These are phyloP conservation scores for Lonchura striata DNA, from an alignment of 2,113 vertebrate species.

Conservation along the genomic window DNA sequence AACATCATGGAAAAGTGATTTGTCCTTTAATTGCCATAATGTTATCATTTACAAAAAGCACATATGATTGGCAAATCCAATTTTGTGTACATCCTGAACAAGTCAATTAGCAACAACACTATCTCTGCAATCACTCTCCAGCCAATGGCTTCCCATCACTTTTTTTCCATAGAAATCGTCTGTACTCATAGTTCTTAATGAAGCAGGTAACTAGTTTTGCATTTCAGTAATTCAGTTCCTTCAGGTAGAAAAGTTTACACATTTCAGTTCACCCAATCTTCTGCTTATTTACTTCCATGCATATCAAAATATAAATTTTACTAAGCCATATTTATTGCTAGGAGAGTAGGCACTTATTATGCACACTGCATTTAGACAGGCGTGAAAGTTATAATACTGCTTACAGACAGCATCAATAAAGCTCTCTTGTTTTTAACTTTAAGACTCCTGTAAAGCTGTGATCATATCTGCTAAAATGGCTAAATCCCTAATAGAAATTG, in stretches of 20 bases:
- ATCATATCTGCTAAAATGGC: not conserved
- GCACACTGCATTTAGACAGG: conserved; percentile 4
- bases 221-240: conserved; percentile 55
- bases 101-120: conserved; percentile 58
- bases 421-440: not conserved
- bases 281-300: conserved; percentile 43
- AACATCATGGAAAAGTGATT: conserved; percentile 59
- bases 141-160: conserved; percentile 52
- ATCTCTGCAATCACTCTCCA: conserved; percentile 61
- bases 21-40: conserved; percentile 65
- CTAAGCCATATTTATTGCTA: not conserved
- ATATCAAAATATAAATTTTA: conserved; percentile 41
- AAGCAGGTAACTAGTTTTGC: conserved; percentile 60
- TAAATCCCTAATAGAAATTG: not conserved
- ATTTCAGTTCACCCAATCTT: conserved; percentile 49
- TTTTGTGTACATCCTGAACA: conserved; percentile 58
- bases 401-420: conserved; percentile 11
- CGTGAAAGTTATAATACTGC: not conserved
- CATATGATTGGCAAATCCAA: conserved; percentile 56
- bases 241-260: conserved; percentile 45
- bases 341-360: conserved; percentile 26
- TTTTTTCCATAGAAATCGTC: conserved; percentile 40
- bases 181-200: conserved; percentile 62
- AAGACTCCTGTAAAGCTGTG: not conserved
- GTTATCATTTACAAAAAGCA: conserved; percentile 62